Evolutionary conservation across 2,113 vertebrate species (phyloP), one percentile per base, ranked within the genome.

Genomic region (Siniperca knerii): DNA sequence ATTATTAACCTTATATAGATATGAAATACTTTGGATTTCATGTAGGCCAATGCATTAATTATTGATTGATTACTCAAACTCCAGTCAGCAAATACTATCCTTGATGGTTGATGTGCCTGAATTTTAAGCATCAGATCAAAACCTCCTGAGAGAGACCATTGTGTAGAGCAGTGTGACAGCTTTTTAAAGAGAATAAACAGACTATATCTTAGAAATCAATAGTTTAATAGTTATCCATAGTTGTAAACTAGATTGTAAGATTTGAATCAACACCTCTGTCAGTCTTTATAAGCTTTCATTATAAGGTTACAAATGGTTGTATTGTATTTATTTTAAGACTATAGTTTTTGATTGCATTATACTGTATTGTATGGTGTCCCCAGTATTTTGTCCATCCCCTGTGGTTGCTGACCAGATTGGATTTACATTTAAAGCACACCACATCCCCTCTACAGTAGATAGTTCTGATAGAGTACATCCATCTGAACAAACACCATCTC

Each of bases 401-500:
- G 61, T 80, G 70, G 37, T 73, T 72, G 50, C 60, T 61, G 60
- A 70, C 50, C 46, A 25, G 40, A 68, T 57, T 75, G 65, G 52
- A 83, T 77, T 40, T 81, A 86, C n/a, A 75, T 87, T 86, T 88
- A 58, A 77, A 68, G 48, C 57, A 44, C 72, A 61, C 46, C 48
- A 10, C 42, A 65, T 57, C 40, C 52, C 50, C 48, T 61, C 57
- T 64, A 44, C 42, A 44, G 42, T 44, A 13, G 23, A 57, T 68
- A 25, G 21, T 42, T 77, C 42, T 82, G 75, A 90, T 89, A 69
- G 79, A 87, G n/a, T 60, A 71, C 82, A 83, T 89, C 76, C 48
- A 16, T 87, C 84, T n/a, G 25, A 73, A 64, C 54, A 86, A 89
- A 81, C 71, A 85, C 48, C 58, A 86, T 90, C 60, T 82, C 4